Evolutionary conservation across 2,888 invertebrate genomes (phyloP).

Genomic region (Cryptosula pallasiana): DNA sequence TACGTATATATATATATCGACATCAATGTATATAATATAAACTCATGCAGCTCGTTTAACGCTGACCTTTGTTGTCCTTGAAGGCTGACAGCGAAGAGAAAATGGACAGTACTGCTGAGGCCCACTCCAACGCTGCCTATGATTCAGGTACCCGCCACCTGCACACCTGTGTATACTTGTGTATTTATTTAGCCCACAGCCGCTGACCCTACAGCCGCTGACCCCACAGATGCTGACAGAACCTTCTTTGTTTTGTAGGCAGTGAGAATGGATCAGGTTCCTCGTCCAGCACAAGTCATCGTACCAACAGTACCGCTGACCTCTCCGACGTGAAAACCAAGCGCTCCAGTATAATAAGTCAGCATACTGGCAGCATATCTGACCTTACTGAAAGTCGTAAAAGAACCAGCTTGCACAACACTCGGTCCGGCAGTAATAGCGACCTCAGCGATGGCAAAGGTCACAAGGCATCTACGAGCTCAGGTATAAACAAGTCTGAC

Average conservation of each 20-base stretch:
- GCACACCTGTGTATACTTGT: not conserved
- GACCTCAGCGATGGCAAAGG: not conserved
- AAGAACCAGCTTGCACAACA: not conserved
- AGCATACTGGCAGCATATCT: not conserved
- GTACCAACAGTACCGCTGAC: not conserved
- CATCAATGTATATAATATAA: too few relatives aligned
- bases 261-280: not conserved
- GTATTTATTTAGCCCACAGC: not conserved
- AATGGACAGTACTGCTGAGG: not conserved
- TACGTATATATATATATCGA: too few relatives aligned
- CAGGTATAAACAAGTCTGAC: too few relatives aligned
- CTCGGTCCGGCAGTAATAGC: not conserved
- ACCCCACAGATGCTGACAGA: too few relatives aligned
- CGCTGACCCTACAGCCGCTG: too few relatives aligned
- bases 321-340: not conserved
- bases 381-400: not conserved
- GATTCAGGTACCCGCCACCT: not conserved
- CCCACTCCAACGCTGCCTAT: not conserved
- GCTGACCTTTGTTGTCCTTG: too few relatives aligned
- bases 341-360: not conserved
- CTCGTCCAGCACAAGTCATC: not conserved
- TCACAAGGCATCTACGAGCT: too few relatives aligned
- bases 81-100: not conserved
- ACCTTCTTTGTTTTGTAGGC: not conserved
- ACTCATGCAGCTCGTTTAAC: too few relatives aligned